Evolutionary conservation across 2,797 vertebrate species (phyloP), one percentile per base, ranked within the genome.

Genomic region (Schizothorax lantsangensis): DNA sequence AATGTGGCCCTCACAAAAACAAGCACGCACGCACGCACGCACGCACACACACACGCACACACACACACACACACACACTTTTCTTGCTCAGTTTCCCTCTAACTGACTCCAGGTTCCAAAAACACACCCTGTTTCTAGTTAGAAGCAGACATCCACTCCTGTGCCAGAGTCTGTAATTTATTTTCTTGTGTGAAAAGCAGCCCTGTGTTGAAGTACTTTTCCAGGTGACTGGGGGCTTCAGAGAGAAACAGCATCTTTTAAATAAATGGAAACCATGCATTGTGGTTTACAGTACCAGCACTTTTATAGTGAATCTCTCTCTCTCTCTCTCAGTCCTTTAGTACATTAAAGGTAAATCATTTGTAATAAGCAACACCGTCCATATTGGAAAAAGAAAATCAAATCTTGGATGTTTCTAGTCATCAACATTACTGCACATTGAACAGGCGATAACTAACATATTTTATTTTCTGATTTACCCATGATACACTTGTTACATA

Each of bases 151-250:
- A 82, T 83, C 12, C 84, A 85, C 79, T 86, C 75, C 79, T 87
- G 71, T 83, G 86, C 84, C 89, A 90, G 84, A 87, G 79, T 83
- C 89, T 14, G 59, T 74, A 66, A 82, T 89, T 89, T 87, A 68
- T 79, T 87, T 87, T 69, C 66, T 73, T 86, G 73, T 84, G 81
- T 83, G 59, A 86, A 77, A 83, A 79, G 84, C 66, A 69, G 59
- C 71, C 81, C 49, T 81, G 52, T 84, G 66, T 82, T 69, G 75
- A 88, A 89, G 72, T 83, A 88, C 68, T 88, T 89, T 89, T 87
- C 87, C 87, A 88, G 85, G 86, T 87, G 87, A 83, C 43, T 52
- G 62, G 79, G 38, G 57, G 79, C 38, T 68, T 68, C 30, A 66
- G n/a, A 68, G 26, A 78, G 57, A 45, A 62, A 49, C 30, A 52